phyloP scores from a whole-genome alignment of 2,113 vertebrate species.

The Microtus ochrogaster region DNA sequence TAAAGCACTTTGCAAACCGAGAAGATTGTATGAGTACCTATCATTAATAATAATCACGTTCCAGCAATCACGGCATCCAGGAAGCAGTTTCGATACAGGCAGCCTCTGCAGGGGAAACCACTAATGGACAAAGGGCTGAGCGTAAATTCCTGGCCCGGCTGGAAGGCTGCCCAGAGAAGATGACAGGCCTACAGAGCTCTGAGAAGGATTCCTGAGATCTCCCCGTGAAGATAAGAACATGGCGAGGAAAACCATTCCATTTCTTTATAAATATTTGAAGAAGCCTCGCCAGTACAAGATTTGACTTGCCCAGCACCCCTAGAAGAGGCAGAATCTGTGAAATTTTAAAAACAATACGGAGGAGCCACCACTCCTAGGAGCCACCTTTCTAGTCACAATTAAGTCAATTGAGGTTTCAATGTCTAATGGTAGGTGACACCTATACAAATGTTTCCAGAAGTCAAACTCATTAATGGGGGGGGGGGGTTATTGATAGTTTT shows the following conservation, averaged over 20 bases:
- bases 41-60: neutral
- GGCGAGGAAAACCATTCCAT: neutral
- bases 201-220: neutral
- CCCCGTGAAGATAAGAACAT: neutral
- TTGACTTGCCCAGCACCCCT: neutral
- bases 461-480: neutral
- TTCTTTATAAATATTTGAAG: neutral
- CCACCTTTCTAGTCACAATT: neutral
- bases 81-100: neutral
- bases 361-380: neutral
- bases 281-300: neutral
- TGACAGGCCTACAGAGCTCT: neutral
- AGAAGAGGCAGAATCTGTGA: neutral
- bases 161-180: constrained; percentile 61
- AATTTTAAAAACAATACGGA: neutral
- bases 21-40: neutral
- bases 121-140: neutral
- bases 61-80: neutral
- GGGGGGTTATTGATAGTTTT: neutral
- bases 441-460: neutral
- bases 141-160: neutral
- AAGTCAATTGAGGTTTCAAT: neutral
- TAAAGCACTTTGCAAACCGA: constrained; percentile 30
- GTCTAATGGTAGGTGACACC: no score
- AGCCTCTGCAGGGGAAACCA: constrained; percentile 35